phyloP scores from a whole-genome alignment of 1,140 invertebrate species.

The Telenomus remus region DNA sequence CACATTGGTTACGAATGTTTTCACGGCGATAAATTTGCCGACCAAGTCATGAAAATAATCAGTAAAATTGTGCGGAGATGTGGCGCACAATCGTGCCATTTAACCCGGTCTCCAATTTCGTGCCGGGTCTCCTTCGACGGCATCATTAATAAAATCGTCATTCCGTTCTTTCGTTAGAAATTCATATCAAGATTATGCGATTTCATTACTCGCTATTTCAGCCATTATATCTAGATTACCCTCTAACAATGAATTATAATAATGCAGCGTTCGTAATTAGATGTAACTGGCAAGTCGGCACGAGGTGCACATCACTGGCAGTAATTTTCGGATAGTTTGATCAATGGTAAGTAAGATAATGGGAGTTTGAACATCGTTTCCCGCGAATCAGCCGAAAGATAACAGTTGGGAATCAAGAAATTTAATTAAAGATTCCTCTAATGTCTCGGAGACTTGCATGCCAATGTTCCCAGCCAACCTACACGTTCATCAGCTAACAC shows the following conservation, averaged over 20 bases:
- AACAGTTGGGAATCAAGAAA: constrained; percentile 64
- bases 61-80: constrained; percentile 26
- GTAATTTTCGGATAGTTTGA: constrained; percentile 58
- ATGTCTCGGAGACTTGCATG: constrained; percentile 56
- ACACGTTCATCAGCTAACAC: constrained; percentile 30
- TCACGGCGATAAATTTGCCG: constrained; percentile 45
- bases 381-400: constrained; percentile 37
- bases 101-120: too few species aligned
- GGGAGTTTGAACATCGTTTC: constrained; percentile 36
- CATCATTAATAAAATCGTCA: constrained; percentile 12
- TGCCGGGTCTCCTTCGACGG: too few species aligned
- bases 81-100: constrained; percentile 5
- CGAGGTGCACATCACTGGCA: constrained; percentile 30
- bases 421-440: constrained; percentile 65
- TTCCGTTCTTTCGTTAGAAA: constrained; percentile 5
- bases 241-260: constrained; percentile 30
- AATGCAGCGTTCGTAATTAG: constrained; percentile 27
- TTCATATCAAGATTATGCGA: constrained; percentile 11
- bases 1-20: constrained; percentile 57
- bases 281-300: constrained; percentile 18
- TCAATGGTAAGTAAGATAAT: constrained; percentile 61
- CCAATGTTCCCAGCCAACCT: constrained; percentile 58
- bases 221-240: constrained; percentile 13
- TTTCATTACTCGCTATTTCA: constrained; percentile 9
- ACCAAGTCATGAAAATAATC: constrained; percentile 52